Conservation (phyloP, 2,888 invertebrate genomes). For the Pheosia gnoma region DNA sequence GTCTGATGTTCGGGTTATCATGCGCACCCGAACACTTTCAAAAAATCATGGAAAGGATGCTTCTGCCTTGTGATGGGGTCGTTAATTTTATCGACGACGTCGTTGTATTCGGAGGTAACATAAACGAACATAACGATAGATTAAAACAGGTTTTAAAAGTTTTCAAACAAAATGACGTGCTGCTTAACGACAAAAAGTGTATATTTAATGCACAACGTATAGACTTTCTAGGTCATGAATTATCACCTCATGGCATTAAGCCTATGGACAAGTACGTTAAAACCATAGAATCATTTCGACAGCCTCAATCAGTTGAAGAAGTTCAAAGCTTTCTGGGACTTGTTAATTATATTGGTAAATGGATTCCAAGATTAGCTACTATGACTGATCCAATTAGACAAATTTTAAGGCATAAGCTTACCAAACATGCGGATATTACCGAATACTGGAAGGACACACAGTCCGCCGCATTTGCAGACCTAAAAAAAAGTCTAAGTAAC, state of each 20-base stretch:
- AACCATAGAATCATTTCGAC: too few relatives aligned
- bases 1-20: constrained; percentile 55
- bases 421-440: too few relatives aligned
- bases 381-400: constrained; percentile 26
- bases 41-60: constrained; percentile 50
- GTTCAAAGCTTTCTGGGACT: constrained; percentile 35
- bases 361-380: constrained; percentile 31
- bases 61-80: constrained; percentile 47
- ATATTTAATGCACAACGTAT: constrained; percentile 3
- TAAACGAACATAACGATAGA: too few relatives aligned
- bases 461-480: too few relatives aligned
- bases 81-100: constrained; percentile 2
- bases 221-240: constrained; percentile 26
- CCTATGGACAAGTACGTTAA: constrained; percentile 9
- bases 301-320: constrained; percentile 17
- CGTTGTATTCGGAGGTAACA: too few relatives aligned
- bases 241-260: constrained; percentile 22
- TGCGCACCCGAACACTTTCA: constrained; percentile 53
- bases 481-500: too few relatives aligned
- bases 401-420: constrained; percentile 4
- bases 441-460: too few relatives aligned
- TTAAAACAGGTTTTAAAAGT: too few relatives aligned
- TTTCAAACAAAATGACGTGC: too few relatives aligned
- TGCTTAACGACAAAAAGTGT: too few relatives aligned
- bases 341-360: constrained; percentile 5